Base-by-base conservation (phyloP, 1,140 invertebrate species). In the Elysia chlorotica region DNA sequence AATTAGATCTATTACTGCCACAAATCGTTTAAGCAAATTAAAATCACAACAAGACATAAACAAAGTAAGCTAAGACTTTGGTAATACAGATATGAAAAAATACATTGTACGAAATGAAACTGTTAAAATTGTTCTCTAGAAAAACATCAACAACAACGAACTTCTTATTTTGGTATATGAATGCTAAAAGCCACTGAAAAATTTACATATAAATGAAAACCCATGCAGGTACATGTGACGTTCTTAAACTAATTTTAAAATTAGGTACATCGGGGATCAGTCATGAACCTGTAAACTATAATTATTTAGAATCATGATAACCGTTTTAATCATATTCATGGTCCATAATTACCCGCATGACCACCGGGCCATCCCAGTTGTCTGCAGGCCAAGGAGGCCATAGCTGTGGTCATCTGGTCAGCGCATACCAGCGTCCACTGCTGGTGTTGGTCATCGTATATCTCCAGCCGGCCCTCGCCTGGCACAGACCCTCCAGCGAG, bases 391-490 rank as follows among this genome's bases (percentile, higher is more conserved):
- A 84, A 73, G 69, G 82, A 75, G 3, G 81, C 82, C 19, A 74
- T 66, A 0, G 38, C 21, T 28, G 76, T 59, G 19, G 76, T 74
- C 83, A 82, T 83, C 41, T 78, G 74, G 19, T 81, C 41, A 21
- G 71, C 79, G 77, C 81, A 87, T 10, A 81, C 70, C 30, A 70
- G 74, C 14, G 74, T 71, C 83, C 82, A 85, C 37, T 75, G 68
- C 30, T 73, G 73, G 17, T 38, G 70, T 5, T 76, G 25, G 48
- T 81, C 78, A 59, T 85, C 75, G 56, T 78, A 82, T 10, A 86
- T 69, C 57, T 84, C 78, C n/a, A 86, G 63, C 17, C 75, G 71
- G 10, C 85, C 85, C 65, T 86, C 84, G 19, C 85, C 84, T 48
- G 79, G 77, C 10, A 62, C 62, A 0, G 28, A 28, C 0, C 78